phyloP scores from a whole-genome alignment of 2,113 vertebrate species.

The Chaetops frenatus region DNA sequence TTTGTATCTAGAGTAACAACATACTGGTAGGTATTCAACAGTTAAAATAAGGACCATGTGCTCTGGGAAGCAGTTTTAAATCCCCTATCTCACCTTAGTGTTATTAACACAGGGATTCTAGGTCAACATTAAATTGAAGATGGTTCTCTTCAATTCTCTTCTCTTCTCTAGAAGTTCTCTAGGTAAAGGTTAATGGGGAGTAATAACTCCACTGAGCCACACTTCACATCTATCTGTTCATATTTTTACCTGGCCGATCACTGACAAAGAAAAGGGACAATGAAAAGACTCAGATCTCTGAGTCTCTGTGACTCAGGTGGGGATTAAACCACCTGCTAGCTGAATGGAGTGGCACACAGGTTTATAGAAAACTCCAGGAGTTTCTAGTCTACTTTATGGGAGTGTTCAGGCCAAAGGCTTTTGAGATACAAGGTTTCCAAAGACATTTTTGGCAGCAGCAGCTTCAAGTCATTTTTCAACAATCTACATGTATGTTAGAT shows the following conservation, averaged over 20 bases:
- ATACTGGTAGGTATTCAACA: not conserved
- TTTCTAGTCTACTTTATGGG: not conserved
- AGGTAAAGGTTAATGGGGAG: slow-evolving; percentile 4
- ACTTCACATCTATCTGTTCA: not conserved
- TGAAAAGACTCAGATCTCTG: not conserved
- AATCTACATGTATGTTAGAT: not conserved
- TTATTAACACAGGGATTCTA: not conserved
- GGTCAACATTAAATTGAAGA: not conserved
- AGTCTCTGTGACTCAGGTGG: not conserved
- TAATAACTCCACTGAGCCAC: not conserved
- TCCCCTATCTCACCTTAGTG: not conserved
- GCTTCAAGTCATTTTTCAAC: not conserved
- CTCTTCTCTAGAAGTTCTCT: not conserved
- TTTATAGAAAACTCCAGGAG: not conserved
- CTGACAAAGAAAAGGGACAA: not conserved
- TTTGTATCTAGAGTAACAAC: not conserved
- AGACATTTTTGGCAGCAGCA: not conserved
- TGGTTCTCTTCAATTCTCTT: not conserved
- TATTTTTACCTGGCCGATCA: not conserved
- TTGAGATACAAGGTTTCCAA: not conserved
- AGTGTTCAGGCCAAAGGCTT: not conserved
- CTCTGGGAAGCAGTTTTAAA: not conserved
- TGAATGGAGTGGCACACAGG: not conserved
- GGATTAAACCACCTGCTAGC: not conserved
- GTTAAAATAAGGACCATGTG: not conserved